Conservation (phyloP, 1,140 invertebrate genomes). For the Ooceraea biroi region DNA sequence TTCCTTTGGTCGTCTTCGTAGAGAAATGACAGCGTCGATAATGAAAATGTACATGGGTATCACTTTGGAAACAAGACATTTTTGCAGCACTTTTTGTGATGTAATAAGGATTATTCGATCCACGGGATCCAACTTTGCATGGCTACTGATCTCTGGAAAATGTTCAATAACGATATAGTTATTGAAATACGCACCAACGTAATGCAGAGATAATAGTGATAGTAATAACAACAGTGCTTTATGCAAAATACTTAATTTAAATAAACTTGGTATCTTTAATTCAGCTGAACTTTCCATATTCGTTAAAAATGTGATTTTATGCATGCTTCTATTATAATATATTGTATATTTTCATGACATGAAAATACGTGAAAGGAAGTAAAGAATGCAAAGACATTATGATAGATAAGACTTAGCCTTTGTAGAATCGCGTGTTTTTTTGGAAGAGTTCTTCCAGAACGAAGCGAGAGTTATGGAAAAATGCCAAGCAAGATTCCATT, state of each 20-base stretch:
- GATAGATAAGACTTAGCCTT: conserved; percentile 26
- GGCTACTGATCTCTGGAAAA: background rate
- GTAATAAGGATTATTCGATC: background rate
- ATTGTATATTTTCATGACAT: conserved; percentile 5
- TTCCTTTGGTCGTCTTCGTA: background rate
- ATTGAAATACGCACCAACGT: background rate
- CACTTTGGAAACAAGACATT: background rate
- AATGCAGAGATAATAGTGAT: background rate
- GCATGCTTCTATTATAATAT: too few species aligned
- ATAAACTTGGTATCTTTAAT: background rate
- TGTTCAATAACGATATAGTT: background rate
- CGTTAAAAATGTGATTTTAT: background rate
- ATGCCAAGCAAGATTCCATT: conserved; percentile 1
- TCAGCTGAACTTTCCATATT: background rate
- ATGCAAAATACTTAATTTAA: background rate
- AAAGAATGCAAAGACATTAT: background rate
- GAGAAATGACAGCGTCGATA: background rate
- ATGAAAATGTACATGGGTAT: background rate
- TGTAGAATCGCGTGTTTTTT: conserved; percentile 31
- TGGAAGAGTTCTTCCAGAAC: background rate
- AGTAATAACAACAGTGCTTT: background rate
- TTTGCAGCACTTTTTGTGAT: background rate
- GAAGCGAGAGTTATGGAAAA: conserved; percentile 12
- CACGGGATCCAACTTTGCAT: background rate
- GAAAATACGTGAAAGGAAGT: conserved; percentile 13